Conservation (phyloP, 2,797 vertebrate genomes). For the Fundulus diaphanus region DNA sequence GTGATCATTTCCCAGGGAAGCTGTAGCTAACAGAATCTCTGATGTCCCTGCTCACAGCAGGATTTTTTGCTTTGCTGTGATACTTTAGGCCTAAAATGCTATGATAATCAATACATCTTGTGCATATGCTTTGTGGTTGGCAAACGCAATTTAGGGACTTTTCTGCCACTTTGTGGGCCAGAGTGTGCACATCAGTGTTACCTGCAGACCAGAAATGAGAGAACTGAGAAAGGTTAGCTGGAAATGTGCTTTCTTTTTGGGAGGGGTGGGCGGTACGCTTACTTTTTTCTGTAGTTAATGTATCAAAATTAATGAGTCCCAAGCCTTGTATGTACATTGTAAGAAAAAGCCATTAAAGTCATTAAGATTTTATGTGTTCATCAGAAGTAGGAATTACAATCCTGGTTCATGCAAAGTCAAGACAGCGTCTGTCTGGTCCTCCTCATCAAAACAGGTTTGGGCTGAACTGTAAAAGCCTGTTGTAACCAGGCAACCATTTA, state of each 20-base stretch:
- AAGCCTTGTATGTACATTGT: too few relatives aligned
- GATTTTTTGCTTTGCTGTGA: background rate
- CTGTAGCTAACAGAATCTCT: background rate
- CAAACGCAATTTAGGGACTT: background rate
- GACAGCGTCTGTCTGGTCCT: background rate
- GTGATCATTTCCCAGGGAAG: background rate
- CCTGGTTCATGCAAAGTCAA: background rate
- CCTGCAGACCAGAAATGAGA: background rate
- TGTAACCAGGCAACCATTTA: background rate
- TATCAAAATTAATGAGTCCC: too few relatives aligned
- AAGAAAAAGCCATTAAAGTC: background rate
- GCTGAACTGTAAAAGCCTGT: background rate
- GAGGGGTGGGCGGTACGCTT: too few relatives aligned
- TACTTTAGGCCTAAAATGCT: background rate
- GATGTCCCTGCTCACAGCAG: background rate
- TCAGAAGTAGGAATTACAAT: background rate
- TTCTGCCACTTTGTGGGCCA: background rate
- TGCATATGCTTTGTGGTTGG: background rate
- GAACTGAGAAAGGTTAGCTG: background rate
- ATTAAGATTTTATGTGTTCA: background rate
- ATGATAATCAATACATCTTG: background rate
- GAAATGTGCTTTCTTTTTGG: too few relatives aligned
- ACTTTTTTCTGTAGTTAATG: too few relatives aligned
- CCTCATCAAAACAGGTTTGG: background rate
- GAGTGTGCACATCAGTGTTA: background rate